Percentiles rank a stretch among this genome's conserved stretches.
phyloP scores from a whole-genome alignment of 2,888 invertebrate species.

The Microlaimidae sp. region DNA sequence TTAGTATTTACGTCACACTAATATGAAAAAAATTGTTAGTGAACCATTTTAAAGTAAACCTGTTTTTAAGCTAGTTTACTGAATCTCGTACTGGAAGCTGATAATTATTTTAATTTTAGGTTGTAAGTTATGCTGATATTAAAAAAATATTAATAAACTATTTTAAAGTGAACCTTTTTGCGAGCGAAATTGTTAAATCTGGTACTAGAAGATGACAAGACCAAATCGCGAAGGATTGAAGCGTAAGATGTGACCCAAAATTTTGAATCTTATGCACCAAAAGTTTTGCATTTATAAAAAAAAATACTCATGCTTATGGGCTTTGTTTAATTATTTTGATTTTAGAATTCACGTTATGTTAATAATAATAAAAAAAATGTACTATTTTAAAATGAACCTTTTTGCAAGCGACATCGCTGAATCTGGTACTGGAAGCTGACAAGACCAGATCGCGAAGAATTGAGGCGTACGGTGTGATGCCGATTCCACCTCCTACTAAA shows the following conservation, averaged over 20 bases:
- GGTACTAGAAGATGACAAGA: conserved; percentile 68
- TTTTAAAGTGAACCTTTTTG: conserved; percentile 62
- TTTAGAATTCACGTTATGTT: neutral
- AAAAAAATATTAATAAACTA: no score
- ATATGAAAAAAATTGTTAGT: no score
- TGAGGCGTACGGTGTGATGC: conserved; percentile 78
- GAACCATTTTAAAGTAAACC: no score
- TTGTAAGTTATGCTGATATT: no score
- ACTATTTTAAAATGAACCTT: conserved; percentile 55
- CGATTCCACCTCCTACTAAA: conserved; percentile 92
- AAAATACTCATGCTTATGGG: no score
- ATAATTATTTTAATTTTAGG: no score
- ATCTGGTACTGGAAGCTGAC: conserved; percentile 81
- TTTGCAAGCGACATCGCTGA: conserved; percentile 89
- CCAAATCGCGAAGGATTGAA: conserved; percentile 83
- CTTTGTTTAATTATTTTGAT: no score
- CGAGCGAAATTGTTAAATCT: conserved; percentile 89
- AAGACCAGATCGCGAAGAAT: conserved; percentile 72
- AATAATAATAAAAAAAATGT: neutral
- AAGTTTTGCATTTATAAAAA: no score
- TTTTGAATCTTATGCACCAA: no score
- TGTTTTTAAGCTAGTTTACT: no score
- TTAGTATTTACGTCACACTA: no score
- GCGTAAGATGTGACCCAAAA: conserved; percentile 86
- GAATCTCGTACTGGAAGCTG: no score